Conservation (phyloP, 2,888 invertebrate species). For the Drosophila lutescens region DNA sequence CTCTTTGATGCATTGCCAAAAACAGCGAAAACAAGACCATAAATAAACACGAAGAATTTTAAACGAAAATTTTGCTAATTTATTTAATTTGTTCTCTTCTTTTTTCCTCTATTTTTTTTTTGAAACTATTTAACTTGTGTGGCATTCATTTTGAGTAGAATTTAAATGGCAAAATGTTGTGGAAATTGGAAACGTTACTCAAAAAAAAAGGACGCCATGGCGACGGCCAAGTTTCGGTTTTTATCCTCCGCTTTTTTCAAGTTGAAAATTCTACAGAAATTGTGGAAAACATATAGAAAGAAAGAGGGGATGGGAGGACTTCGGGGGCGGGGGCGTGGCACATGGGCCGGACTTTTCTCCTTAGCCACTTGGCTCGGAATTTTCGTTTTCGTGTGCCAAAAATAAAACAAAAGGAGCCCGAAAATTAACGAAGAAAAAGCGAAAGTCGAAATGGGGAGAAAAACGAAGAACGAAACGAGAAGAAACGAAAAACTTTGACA, state of each 20-base stretch:
- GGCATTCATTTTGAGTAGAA: conserved; percentile 50
- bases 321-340: conserved; percentile 3
- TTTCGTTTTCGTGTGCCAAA: conserved; percentile 58
- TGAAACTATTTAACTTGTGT: conserved; percentile 15
- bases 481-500: conserved; percentile 57
- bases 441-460: conserved; percentile 30
- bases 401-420: conserved; percentile 62
- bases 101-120: not conserved
- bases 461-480: conserved; percentile 21
- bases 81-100: conserved; percentile 6
- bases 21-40: conserved; percentile 25
- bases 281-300: conserved; percentile 39
- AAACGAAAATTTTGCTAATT: conserved; percentile 18
- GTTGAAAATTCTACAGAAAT: conserved; percentile 59
- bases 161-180: conserved; percentile 48
- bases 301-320: conserved; percentile 11
- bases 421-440: conserved; percentile 22
- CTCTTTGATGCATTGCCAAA: conserved; percentile 37
- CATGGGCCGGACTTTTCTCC: conserved; percentile 3
- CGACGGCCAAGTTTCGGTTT: conserved; percentile 54
- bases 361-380: conserved; percentile 61
- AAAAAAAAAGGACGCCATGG: conserved; percentile 53
- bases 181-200: conserved; percentile 20
- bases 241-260: conserved; percentile 20
- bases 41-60: conserved; percentile 27